Conservation (phyloP, 2,797 vertebrate genomes). For the Adrianichthys oophorus region DNA sequence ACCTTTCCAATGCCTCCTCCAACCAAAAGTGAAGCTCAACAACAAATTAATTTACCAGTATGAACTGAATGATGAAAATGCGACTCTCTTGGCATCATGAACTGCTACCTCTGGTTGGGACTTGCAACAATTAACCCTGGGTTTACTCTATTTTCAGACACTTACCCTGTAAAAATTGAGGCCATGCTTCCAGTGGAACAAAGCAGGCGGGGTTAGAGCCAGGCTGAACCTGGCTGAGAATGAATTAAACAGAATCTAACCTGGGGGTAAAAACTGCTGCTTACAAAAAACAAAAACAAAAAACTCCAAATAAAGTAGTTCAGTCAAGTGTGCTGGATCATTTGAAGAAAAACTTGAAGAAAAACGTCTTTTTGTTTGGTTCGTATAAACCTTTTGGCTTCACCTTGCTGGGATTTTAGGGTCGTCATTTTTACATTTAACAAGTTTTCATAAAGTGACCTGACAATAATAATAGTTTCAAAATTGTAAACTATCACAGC, state of each 20-base stretch:
- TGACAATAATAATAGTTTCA: too few species aligned
- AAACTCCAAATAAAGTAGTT: too few species aligned
- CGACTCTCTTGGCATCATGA: constrained; percentile 19
- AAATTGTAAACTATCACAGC: too few species aligned
- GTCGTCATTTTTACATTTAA: too few species aligned
- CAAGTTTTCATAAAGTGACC: too few species aligned
- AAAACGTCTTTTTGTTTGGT: neutral
- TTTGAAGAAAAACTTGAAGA: neutral
- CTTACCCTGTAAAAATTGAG: constrained; percentile 44
- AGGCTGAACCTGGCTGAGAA: constrained; percentile 14
- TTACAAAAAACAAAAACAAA: neutral
- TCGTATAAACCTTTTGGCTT: too few species aligned
- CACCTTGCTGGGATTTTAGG: too few species aligned
- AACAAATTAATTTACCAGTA: constrained; percentile 10
- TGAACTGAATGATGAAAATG: constrained; percentile 27
- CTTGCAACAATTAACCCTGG: constrained; percentile 36
- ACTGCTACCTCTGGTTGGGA: constrained; percentile 14
- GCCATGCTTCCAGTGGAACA: constrained; percentile 21
- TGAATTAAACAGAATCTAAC: constrained; percentile 21
- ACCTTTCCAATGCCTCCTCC: constrained; percentile 4
- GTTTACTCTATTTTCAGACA: constrained; percentile 30
- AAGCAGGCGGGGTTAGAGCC: constrained; percentile 17
- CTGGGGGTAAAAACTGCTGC: constrained; percentile 6
- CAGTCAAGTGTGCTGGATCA: neutral
- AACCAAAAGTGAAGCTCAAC: neutral